Conservation (phyloP, 2,888 invertebrate genomes). For the Hirtodrosophila trivittata region DNA sequence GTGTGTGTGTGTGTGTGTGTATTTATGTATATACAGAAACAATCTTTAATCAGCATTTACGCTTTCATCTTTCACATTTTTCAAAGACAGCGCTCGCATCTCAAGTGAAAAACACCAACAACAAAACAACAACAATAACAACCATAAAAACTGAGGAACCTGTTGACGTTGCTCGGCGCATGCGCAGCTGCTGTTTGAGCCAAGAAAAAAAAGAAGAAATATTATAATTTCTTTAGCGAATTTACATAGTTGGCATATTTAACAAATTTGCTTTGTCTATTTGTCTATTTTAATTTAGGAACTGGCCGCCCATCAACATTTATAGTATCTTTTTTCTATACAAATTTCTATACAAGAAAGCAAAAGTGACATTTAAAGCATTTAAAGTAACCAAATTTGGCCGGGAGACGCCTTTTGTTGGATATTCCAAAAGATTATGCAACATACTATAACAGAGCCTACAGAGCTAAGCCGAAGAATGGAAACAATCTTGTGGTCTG, state of each 20-base stretch:
- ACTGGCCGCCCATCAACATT: constrained; percentile 49
- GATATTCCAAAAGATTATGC: constrained; percentile 35
- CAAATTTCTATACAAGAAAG: constrained; percentile 55
- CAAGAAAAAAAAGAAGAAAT: constrained; percentile 40
- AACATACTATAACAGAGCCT: constrained; percentile 24
- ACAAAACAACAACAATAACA: constrained; percentile 36
- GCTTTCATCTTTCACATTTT: constrained; percentile 79
- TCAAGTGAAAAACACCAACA: constrained; percentile 53
- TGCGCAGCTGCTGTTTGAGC: constrained; percentile 52
- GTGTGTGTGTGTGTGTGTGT: constrained; percentile 14
- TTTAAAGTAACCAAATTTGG: constrained; percentile 13
- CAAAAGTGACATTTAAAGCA: constrained; percentile 70
- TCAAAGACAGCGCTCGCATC: constrained; percentile 61
- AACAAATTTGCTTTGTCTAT: constrained; percentile 61
- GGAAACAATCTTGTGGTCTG: constrained; percentile 21
- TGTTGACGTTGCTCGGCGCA: constrained; percentile 46
- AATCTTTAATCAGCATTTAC: constrained; percentile 80
- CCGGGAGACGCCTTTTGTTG: constrained; percentile 37
- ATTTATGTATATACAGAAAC: constrained; percentile 66
- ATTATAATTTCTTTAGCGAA: constrained; percentile 71
- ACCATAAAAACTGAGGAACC: constrained; percentile 48
- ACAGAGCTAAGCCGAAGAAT: constrained; percentile 29
- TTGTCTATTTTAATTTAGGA: constrained; percentile 70
- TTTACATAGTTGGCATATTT: constrained; percentile 67
- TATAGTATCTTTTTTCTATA: constrained; percentile 35